Base-by-base conservation (phyloP, 2,113 vertebrate genomes). In the Columbina picui region DNA sequence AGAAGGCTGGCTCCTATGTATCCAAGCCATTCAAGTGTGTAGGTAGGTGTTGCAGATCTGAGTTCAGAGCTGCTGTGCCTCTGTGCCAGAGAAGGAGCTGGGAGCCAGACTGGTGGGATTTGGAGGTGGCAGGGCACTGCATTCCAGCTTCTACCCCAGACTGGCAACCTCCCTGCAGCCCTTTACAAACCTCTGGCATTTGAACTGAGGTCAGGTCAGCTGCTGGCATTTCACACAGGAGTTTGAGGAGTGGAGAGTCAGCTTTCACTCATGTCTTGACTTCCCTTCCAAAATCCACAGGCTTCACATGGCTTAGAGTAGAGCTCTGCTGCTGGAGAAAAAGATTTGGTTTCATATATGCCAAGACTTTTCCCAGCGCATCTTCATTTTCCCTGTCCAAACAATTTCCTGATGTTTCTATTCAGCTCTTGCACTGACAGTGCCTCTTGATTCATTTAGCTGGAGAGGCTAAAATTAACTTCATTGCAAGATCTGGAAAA, bases 381-480 rank as follows among this genome's bases (percentile, higher is more conserved):
- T 92, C 89, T 91, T 90, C 76, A 85, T 49, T 71, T 93, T 97
- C 47, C 25, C 68, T 91, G 57, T 91, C 59, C 94, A 94, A 93
- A 93, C 30, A 68, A 61, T 94, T 84, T 70, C 53, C 79, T 59
- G 57, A 80, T 82, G 75, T 94, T 87, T 90, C 85, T 93, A 8
- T 95, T 90, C 16, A 0, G 7, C 32, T 78, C 61, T 94, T 60
- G 95, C 55, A 61, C 77, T 73, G 91, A 82, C 70, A 85, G 65
- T 81, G 59, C 75, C 90, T 81, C 84, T 95, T 84, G 79, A 88
- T 95, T 89, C 70, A 76, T 97, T 91, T 94, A 86, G 59, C 73
- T 85, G 81, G 41, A 96, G 77, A 93, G 59, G 82, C 87, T 96
- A 94, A 95, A 94, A 94, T 95, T 95, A 96, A 91, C 90, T 95